Evolutionary conservation across 92 coral and sea anemone genomes (phyloP), one percentile per base, ranked within the genome.

Genomic region (Palythoa grandis): DNA sequence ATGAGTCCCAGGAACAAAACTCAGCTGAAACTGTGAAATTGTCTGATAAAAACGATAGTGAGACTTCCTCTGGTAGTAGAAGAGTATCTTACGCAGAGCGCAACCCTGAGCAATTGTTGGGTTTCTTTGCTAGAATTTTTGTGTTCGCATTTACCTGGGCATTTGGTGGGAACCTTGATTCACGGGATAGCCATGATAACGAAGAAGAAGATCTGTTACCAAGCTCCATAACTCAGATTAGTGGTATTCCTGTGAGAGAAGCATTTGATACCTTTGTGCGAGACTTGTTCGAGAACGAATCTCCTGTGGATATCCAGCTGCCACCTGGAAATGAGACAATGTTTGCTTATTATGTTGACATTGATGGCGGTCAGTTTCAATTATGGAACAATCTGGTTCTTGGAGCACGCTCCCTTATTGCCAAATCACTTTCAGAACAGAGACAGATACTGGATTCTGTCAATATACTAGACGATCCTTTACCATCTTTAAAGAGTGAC

Each of bases 131-230:
- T 38, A 95, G 91, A 76, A 84, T 96, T 7, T 96, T 80, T 74
- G 94, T 96, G 65, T 96, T 96, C 79, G 96, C 99, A 2, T 96
- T 56, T 92, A 96, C 99, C 4, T 96, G 99, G 99, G 93, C 99
- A 2, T 92, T 93, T 61, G 99, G 98, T 7, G 98, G 99, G 2
- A 87, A 87, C 60, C 84, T 95, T 14, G 92, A 76, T 25, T 91
- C 92, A 25, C 82, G 83, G 43, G 73, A 79, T 47, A 88, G 80
- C 19, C 88, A 71, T 11, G 89, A 88, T 1, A 92, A 89, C 22
- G 96, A 93, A 1, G 97, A 95, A 14, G 86, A 60, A 38, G 89
- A 72, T 43, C 76, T 79, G 22, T 24, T 61, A 19, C 86, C 72
- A 37, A 53, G 79, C 7, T 72, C 54, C 13, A 43, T 61, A 40